These are phyloP conservation scores for Poecilia wingei DNA, from an alignment of 2,797 vertebrate species.

Conservation along the genomic window DNA sequence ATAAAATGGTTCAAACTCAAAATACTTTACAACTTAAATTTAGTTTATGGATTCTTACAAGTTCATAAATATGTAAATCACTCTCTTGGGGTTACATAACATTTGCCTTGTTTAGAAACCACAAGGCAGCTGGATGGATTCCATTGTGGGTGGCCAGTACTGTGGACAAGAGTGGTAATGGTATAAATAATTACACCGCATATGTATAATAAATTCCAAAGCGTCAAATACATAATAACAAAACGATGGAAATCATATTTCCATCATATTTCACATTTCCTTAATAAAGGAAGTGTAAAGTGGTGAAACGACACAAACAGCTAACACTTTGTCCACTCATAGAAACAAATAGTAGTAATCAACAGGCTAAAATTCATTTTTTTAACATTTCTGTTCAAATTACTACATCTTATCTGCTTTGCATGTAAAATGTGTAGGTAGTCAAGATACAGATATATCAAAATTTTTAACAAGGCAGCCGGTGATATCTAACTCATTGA, in stretches of 20 bases:
- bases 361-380: neutral
- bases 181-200: neutral
- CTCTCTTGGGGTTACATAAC: neutral
- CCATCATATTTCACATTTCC: neutral
- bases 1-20: neutral
- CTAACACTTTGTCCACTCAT: neutral
- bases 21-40: neutral
- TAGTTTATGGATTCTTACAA: neutral
- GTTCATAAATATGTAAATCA: constrained; percentile 5
- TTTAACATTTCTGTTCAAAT: neutral
- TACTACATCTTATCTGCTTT: neutral
- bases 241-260: neutral
- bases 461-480: neutral
- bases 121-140: neutral
- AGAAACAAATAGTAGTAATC: neutral
- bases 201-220: neutral
- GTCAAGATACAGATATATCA: neutral
- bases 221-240: neutral
- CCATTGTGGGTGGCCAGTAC: no score
- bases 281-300: neutral
- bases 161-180: neutral
- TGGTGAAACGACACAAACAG: neutral
- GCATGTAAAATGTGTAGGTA: neutral
- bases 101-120: neutral
- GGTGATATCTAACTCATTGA: neutral